These are phyloP conservation scores for Daphoenositta chrysoptera DNA, from an alignment of 2,113 vertebrate species.

Conservation along the genomic window DNA sequence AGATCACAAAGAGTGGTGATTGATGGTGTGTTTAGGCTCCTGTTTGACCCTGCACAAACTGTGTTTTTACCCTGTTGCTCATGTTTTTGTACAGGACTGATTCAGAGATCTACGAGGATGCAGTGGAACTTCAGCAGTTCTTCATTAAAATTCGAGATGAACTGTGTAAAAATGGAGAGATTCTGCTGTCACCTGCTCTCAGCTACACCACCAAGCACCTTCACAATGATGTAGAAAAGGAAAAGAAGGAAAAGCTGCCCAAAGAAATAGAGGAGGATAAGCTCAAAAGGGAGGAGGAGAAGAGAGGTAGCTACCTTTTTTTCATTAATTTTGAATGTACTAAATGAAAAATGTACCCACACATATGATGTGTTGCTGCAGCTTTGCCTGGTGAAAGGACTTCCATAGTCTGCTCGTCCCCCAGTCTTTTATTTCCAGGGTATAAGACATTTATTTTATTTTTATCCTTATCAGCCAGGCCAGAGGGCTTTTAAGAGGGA, in stretches of 20 bases:
- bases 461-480: neutral
- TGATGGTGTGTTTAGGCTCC: neutral
- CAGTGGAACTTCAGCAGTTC: conserved; percentile 97
- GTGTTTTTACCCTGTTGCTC: neutral
- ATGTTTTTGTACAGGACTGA: conserved; percentile 81
- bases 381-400: neutral
- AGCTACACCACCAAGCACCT: conserved; percentile 97
- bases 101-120: conserved; percentile 97
- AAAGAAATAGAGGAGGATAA: conserved; percentile 97
- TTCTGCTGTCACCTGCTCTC: conserved; percentile 93
- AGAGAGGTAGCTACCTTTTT: conserved; percentile 82
- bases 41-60: neutral
- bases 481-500: neutral
- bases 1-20: neutral
- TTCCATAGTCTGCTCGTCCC: neutral
- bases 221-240: conserved; percentile 94
- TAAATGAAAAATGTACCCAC: neutral
- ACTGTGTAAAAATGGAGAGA: conserved; percentile 98
- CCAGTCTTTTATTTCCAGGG: neutral
- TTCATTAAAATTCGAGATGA: conserved; percentile 97
- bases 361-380: neutral
- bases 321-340: neutral
- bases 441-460: neutral
- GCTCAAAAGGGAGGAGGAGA: conserved; percentile 96
- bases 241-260: conserved; percentile 96